Base-by-base conservation (phyloP, 2,888 invertebrate species). In the Smittia aterrima region DNA sequence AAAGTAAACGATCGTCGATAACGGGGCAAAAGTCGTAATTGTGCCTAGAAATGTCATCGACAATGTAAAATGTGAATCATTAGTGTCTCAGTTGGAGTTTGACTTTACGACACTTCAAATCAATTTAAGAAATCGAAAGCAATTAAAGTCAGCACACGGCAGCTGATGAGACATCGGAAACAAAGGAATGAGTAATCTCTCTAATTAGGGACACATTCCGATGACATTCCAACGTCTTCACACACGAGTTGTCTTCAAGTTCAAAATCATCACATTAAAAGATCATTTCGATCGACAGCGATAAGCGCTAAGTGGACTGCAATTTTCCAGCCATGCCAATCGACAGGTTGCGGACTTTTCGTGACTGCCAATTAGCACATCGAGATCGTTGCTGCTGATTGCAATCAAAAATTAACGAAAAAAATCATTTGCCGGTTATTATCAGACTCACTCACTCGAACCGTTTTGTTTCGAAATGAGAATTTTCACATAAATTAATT, bases 231-330 rank as follows among this genome's bases (percentile, higher is more conserved):
- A 38, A 38, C 9, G 38, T 7, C 47, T 47, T 47, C 47, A n/a
- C 47, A 47, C 47, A 13, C 47, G 16, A 2, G 16, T 9, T 47
- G 47, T 16, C 9, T 38, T 38, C 47, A 47, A 47, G 47, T 47
- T 47, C 47, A 47, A n/a, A 47, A 47, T 47, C 47, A 47, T 47
- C 47, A n/a, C 16, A 47, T 13, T n/a, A n/a, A 47, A 47, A 47
- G 47, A n/a, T 47, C 47, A 38, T 38, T 38, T 38, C 38, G 38
- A 38, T 38, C 38, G 38, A 38, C 4, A 38, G 47, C 47, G 16
- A 32, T 47, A 16, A 47, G 47, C 47, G 2, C 11, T 16, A 47
- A 47, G 47, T 47, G 16, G 47, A 32, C 32, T 9, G 32, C 32
- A 32, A 32, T 32, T 32, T 32, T 32, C 32, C 32, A 32, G 32